Percentiles rank a stretch among this genome's conserved stretches.
Conservation (phyloP, 2,797 vertebrate genomes). For the Ctenosaura bakeri region DNA sequence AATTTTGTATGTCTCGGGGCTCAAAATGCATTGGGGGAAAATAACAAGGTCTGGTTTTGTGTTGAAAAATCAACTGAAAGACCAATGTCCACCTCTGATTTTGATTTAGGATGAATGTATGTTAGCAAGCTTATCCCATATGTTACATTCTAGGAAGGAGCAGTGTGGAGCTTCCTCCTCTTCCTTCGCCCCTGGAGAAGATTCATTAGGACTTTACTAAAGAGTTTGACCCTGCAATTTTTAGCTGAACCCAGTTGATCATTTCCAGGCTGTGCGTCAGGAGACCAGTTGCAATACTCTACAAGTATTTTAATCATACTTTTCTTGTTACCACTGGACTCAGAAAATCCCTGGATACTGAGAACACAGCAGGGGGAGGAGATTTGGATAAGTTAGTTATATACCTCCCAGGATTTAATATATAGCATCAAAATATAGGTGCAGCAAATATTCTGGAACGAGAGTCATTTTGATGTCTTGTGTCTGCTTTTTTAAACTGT, state of each 20-base stretch:
- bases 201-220: background rate
- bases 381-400: background rate
- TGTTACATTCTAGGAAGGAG: background rate
- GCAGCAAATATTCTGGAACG: background rate
- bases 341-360: background rate
- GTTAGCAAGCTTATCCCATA: background rate
- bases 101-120: background rate
- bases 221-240: background rate
- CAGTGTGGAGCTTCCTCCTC: background rate
- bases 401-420: background rate
- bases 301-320: background rate
- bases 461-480: background rate
- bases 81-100: background rate
- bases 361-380: background rate
- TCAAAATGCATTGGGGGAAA: no score
- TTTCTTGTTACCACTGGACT: background rate
- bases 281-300: background rate
- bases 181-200: no score
- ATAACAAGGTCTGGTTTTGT: background rate
- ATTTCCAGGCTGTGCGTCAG: background rate
- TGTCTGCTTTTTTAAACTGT: rapidly evolving
- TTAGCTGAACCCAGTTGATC: background rate
- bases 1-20: background rate
- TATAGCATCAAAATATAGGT: background rate
- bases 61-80: background rate